Percentiles rank a stretch among this genome's conserved stretches.
Evolutionary conservation across 1,140 invertebrate species (phyloP).

Genomic region (Drosophila kurseongensis): DNA sequence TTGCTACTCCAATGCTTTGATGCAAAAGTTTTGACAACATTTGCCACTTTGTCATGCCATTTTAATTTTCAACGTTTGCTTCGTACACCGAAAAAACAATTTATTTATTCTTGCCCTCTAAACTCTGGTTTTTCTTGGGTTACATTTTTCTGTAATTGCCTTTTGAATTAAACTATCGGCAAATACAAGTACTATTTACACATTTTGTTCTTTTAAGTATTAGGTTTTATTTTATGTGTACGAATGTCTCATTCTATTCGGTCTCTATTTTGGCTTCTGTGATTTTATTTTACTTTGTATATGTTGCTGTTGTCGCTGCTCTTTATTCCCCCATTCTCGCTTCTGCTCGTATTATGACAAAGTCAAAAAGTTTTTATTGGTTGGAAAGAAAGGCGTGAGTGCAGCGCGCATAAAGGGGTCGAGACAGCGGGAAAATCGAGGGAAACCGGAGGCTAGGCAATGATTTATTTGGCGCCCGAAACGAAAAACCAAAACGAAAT

Average conservation of each 20-base stretch:
- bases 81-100: slow-evolving; percentile 1
- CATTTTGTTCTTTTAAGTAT: too few species aligned
- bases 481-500: slow-evolving; percentile 50
- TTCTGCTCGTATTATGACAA: slow-evolving; percentile 71
- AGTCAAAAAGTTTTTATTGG: slow-evolving; percentile 78
- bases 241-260: not conserved
- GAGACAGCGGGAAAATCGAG: not conserved
- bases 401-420: not conserved
- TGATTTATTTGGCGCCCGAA: slow-evolving; percentile 71
- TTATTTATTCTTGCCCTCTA: not conserved
- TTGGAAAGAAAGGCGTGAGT: slow-evolving; percentile 11
- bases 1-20: slow-evolving; percentile 24
- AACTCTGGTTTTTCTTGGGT: too few species aligned
- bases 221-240: not conserved
- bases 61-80: slow-evolving; percentile 66
- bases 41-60: slow-evolving; percentile 81
- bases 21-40: slow-evolving; percentile 77
- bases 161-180: too few species aligned
- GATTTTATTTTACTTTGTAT: slow-evolving; percentile 68
- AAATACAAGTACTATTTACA: too few species aligned
- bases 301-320: slow-evolving; percentile 32
- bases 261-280: not conserved
- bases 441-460: slow-evolving; percentile 36
- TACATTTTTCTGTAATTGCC: too few species aligned
- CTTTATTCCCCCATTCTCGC: slow-evolving; percentile 21